These are phyloP conservation scores for Opisthocomus hoazin DNA, from an alignment of 2,113 vertebrate genomes.

Conservation along the genomic window DNA sequence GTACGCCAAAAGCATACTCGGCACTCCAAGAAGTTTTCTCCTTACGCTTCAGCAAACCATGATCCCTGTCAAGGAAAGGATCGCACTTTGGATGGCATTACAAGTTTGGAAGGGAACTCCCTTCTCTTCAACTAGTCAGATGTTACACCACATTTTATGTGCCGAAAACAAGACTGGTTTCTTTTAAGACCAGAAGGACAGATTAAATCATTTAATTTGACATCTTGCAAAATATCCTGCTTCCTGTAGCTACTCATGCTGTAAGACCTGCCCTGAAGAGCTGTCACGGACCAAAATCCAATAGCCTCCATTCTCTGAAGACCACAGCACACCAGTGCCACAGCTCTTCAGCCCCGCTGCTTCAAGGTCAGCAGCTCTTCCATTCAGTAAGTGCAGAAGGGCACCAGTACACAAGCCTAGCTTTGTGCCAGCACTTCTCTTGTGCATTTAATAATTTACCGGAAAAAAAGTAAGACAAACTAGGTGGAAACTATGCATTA, in stretches of 20 bases:
- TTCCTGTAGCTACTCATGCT: not conserved
- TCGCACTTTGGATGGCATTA: not conserved
- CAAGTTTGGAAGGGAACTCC: not conserved
- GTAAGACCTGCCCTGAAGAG: not conserved
- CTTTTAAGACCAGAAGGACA: not conserved
- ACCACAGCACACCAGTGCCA: not conserved
- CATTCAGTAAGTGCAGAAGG: fast-evolving
- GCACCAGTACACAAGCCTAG: not conserved
- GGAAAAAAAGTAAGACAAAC: not conserved
- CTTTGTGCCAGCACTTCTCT: not conserved
- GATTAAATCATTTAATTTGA: not conserved
- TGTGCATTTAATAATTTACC: not conserved
- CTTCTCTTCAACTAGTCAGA: not conserved
- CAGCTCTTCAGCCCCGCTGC: not conserved
- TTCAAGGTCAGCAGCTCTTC: not conserved
- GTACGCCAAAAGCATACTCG: not conserved
- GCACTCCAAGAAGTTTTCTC: not conserved
- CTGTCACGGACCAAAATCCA: not conserved
- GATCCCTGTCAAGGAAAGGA: not conserved
- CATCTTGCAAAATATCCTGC: not conserved
- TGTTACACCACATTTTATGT: not conserved
- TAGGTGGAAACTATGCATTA: not conserved
- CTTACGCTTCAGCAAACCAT: not conserved
- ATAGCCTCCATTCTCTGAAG: not conserved
- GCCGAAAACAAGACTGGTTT: not conserved